phyloP scores from a whole-genome alignment of 2,888 invertebrate genomes.

The Mantis religiosa region DNA sequence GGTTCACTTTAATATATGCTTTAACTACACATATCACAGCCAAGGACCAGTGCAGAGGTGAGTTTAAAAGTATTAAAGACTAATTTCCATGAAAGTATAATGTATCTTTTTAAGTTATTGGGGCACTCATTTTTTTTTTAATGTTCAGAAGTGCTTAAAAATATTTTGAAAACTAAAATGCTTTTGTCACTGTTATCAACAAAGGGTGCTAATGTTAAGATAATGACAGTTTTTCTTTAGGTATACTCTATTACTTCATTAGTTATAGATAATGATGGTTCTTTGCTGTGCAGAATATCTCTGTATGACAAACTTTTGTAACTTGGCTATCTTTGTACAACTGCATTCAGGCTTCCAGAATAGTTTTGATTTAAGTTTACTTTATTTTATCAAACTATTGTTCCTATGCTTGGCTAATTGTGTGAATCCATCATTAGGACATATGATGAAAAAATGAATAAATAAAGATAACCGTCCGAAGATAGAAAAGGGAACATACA shows the following conservation, averaged over 20 bases:
- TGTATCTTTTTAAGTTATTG: background rate
- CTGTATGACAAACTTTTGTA: background rate
- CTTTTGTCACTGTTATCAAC: background rate
- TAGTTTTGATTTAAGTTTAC: background rate
- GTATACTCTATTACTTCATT: background rate
- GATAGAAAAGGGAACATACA: background rate
- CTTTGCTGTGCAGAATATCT: background rate
- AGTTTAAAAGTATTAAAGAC: too few relatives aligned
- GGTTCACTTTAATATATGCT: too few relatives aligned
- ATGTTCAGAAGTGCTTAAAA: background rate
- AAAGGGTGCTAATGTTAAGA: background rate
- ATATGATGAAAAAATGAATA: background rate
- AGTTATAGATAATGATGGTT: background rate
- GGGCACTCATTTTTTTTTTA: background rate
- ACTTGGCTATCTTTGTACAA: background rate
- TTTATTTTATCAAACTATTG: background rate
- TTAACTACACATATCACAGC: background rate
- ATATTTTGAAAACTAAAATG: background rate
- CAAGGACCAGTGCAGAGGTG: background rate
- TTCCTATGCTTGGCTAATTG: background rate
- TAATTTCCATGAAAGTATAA: background rate
- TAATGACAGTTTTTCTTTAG: background rate
- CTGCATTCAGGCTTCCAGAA: background rate
- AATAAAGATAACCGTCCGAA: background rate
- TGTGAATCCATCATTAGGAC: background rate